These are phyloP conservation scores for Dione vanillae DNA, from an alignment of 2,888 invertebrate species.

Conservation along the genomic window DNA sequence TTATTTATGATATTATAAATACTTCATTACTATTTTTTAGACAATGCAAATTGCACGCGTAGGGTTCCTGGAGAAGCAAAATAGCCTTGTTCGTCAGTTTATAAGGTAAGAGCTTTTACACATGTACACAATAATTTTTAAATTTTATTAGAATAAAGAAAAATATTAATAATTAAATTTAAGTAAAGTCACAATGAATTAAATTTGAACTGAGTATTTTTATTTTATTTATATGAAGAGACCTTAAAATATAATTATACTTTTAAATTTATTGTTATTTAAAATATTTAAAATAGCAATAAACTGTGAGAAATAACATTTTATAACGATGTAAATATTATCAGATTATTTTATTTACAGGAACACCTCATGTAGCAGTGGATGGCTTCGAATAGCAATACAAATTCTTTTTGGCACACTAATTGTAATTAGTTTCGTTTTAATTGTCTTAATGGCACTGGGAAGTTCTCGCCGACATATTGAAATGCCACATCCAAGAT, in stretches of 20 bases:
- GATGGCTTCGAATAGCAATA: constrained; percentile 67
- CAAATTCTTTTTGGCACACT: constrained; percentile 68
- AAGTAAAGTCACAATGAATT: too few species aligned
- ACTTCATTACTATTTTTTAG: neutral
- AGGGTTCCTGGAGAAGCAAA: constrained; percentile 20
- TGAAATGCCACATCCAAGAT: constrained; percentile 44
- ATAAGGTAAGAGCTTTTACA: constrained; percentile 30
- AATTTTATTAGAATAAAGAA: neutral
- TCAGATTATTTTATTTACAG: constrained; percentile 51
- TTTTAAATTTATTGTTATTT: too few species aligned
- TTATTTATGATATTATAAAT: neutral
- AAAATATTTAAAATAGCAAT: too few species aligned
- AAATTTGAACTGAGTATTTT: too few species aligned
- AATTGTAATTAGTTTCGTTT: constrained; percentile 67
- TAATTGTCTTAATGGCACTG: constrained; percentile 66
- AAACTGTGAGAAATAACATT: too few species aligned
- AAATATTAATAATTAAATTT: too few species aligned
- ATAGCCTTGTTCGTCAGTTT: constrained; percentile 21
- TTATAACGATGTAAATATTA: neutral
- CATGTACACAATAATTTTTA: neutral
- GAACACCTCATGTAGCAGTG: constrained; percentile 69
- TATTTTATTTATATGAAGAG: too few species aligned
- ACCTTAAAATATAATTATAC: too few species aligned
- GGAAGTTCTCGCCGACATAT: constrained; percentile 40
- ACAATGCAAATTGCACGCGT: constrained; percentile 27